phyloP scores from a whole-genome alignment of 1,140 invertebrate species.

The Megalopta genalis region DNA sequence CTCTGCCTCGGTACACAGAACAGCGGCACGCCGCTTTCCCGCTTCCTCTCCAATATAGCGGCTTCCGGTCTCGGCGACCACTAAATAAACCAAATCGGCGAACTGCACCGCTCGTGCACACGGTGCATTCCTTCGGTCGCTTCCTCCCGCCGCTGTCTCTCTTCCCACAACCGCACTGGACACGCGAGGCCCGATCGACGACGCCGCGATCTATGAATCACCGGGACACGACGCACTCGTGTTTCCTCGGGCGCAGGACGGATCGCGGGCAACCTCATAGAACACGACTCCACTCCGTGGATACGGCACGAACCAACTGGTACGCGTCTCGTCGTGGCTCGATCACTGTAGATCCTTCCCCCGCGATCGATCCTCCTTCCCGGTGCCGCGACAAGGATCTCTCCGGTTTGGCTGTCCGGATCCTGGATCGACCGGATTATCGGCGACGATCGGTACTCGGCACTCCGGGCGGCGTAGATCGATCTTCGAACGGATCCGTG shows the following conservation, averaged over 20 bases:
- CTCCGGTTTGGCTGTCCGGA: background rate
- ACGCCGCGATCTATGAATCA: background rate
- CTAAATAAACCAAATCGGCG: constrained; percentile 21
- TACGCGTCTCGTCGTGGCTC: background rate
- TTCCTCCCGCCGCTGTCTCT: background rate
- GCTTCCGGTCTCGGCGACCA: constrained; percentile 61
- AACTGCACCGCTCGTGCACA: constrained; percentile 1
- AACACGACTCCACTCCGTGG: background rate
- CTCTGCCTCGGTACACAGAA: constrained; percentile 79
- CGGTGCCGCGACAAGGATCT: background rate
- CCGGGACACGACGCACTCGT: background rate
- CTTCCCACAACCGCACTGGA: constrained; percentile 10
- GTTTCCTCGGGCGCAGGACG: too few relatives aligned
- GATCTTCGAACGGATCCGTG: too few relatives aligned
- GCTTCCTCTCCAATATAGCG: constrained; percentile 80
- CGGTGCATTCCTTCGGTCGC: too few relatives aligned
- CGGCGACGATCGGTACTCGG: too few relatives aligned
- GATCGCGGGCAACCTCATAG: constrained; percentile 7
- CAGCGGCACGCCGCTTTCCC: constrained; percentile 79
- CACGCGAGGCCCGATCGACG: background rate
- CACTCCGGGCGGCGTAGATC: too few relatives aligned
- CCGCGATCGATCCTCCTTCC: background rate
- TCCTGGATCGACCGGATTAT: too few relatives aligned
- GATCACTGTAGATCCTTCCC: background rate
- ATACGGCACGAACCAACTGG: background rate